phyloP scores from a whole-genome alignment of 2,797 vertebrate genomes.

The Phataginus tricuspis region DNA sequence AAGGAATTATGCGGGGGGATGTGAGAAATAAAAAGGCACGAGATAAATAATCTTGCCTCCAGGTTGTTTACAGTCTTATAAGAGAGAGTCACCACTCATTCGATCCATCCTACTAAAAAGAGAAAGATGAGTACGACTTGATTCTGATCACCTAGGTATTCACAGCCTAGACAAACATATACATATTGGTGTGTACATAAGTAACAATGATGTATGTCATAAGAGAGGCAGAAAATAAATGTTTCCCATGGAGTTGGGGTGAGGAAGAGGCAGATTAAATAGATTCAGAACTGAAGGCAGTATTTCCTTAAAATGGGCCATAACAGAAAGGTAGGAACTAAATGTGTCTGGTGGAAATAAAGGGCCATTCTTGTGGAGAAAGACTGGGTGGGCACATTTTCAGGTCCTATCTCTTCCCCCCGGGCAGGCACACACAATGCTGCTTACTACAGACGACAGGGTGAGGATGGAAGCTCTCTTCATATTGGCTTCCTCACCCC shows the following conservation, averaged over 20 bases:
- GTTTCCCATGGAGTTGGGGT: neutral
- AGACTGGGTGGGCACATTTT: neutral
- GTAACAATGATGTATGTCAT: neutral
- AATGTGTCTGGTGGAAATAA: neutral
- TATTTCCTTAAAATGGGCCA: neutral
- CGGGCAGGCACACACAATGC: neutral
- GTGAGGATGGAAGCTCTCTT: neutral
- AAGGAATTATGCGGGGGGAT: neutral
- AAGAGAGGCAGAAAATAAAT: neutral
- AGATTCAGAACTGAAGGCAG: neutral
- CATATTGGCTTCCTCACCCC: neutral
- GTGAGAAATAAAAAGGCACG: slow-evolving; percentile 31
- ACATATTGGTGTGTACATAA: neutral
- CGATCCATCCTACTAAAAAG: slow-evolving; percentile 31
- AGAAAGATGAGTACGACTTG: slow-evolving; percentile 13
- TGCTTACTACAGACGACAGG: neutral
- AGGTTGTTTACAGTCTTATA: slow-evolving; percentile 19
- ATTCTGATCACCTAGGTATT: slow-evolving; percentile 21
- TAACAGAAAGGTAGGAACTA: neutral
- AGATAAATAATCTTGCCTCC: slow-evolving; percentile 59
- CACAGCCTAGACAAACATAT: neutral
- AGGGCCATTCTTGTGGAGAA: neutral
- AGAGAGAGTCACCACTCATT: slow-evolving; percentile 20
- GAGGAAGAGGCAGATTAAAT: neutral
- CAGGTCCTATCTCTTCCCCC: neutral